A percentile compares a stretch with the other conserved stretches of the same genome.
phyloP scores from a whole-genome alignment of 2,797 vertebrate species.

The Micrastur ruficollis region DNA sequence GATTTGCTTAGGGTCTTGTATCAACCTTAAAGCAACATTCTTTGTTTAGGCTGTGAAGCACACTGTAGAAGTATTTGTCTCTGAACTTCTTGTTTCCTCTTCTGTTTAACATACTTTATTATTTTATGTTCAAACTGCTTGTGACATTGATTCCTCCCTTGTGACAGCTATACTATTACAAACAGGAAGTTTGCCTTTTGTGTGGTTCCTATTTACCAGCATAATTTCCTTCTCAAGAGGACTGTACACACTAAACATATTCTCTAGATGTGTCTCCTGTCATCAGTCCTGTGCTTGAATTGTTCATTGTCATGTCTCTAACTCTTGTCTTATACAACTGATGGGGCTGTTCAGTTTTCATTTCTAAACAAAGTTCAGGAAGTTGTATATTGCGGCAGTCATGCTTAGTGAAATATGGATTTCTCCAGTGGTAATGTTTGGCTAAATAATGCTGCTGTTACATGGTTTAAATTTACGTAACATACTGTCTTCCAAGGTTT shows the following conservation, averaged over 20 bases:
- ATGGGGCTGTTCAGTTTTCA: not conserved
- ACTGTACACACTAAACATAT: not conserved
- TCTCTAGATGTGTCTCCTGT: conserved; percentile 1
- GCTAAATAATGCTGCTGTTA: not conserved
- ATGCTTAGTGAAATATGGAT: not conserved
- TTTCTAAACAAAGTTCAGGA: not conserved
- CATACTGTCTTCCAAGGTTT: not conserved
- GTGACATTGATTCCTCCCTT: not conserved
- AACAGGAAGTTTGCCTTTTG: not conserved
- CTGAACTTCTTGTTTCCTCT: not conserved
- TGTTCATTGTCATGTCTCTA: not conserved
- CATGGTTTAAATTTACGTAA: conserved; percentile 12
- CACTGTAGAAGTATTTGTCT: not conserved
- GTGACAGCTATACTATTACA: not conserved
- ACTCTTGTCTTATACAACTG: not conserved
- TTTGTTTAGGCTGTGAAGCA: not conserved
- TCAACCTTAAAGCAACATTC: not conserved
- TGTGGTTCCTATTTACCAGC: not conserved
- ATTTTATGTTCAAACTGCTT: not conserved
- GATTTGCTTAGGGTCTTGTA: not conserved
- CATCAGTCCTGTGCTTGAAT: not conserved
- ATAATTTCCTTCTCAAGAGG: not conserved
- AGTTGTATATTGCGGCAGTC: not conserved
- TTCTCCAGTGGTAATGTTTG: not conserved
- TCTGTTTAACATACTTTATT: not conserved